Percentiles rank a stretch among this genome's conserved stretches.
Evolutionary conservation across 1,140 invertebrate genomes (phyloP).

Genomic region (Nomia melanderi): DNA sequence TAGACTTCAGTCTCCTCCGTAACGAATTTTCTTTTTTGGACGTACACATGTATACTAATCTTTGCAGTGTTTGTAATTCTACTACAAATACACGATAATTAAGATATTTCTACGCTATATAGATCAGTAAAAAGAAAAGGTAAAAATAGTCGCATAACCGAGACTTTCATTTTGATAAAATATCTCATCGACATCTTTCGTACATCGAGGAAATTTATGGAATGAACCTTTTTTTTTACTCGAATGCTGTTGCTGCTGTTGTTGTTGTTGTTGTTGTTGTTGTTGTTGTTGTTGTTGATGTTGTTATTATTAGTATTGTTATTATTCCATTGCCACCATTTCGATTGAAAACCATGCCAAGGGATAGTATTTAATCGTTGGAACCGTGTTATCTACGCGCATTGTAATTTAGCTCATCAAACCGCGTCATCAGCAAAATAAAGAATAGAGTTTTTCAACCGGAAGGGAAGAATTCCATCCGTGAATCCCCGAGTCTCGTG

Average conservation of each 20-base stretch:
- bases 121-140: not conserved
- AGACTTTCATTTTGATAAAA: not conserved
- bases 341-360: not conserved
- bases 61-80: not conserved
- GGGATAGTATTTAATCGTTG: not conserved
- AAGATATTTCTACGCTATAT: not conserved
- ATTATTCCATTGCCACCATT: too few relatives aligned
- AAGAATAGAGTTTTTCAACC: not conserved
- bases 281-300: too few relatives aligned
- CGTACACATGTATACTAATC: not conserved
- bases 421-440: slow-evolving; percentile 27
- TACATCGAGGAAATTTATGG: not conserved
- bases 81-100: not conserved
- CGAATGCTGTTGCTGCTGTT: not conserved
- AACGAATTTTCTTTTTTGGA: slow-evolving; percentile 9
- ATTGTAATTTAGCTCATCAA: slow-evolving; percentile 21
- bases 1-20: not conserved
- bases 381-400: slow-evolving; percentile 7
- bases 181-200: not conserved
- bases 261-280: too few relatives aligned
- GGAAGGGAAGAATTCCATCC: not conserved
- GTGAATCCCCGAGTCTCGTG: not conserved
- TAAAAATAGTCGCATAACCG: not conserved
- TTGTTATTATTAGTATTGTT: too few relatives aligned
- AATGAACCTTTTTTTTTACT: not conserved